phyloP scores from a whole-genome alignment of 2,797 vertebrate species.

The Oryzias sinensis region DNA sequence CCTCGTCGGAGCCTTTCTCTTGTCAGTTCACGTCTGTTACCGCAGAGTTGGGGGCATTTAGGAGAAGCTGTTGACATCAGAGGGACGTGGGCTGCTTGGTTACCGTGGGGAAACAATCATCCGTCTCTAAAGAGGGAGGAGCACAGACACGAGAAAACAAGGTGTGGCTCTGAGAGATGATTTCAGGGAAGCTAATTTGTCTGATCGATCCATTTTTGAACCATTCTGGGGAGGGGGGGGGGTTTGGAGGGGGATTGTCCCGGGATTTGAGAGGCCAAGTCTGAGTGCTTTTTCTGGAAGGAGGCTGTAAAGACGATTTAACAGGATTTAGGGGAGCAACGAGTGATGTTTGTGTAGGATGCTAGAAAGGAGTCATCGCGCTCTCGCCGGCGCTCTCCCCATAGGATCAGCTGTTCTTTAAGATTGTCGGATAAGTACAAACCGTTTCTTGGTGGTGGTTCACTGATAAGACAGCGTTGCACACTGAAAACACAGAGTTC shows the following conservation, averaged over 20 bases:
- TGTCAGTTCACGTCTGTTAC: conserved; percentile 70
- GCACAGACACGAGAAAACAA: conserved; percentile 42
- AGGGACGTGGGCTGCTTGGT: conserved; percentile 44
- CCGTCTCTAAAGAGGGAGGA: conserved; percentile 28
- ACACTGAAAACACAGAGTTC: no score
- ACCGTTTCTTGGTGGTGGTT: background rate
- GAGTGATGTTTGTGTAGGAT: conserved; percentile 55
- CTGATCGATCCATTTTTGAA: conserved; percentile 31
- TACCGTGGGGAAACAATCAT: conserved; percentile 55
- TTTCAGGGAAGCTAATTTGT: conserved; percentile 38
- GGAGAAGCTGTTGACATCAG: conserved; percentile 48
- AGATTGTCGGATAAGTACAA: background rate
- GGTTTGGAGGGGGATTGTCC: conserved; percentile 15
- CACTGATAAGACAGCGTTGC: no score
- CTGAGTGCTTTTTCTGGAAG: conserved; percentile 31
- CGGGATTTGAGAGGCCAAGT: conserved; percentile 21
- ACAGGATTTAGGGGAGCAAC: conserved; percentile 33
- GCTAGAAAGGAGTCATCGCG: conserved; percentile 42
- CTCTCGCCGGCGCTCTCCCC: conserved; percentile 23
- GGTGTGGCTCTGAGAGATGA: conserved; percentile 46
- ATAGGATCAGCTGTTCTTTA: conserved; percentile 5
- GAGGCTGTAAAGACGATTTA: conserved; percentile 35
- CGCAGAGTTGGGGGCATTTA: conserved; percentile 54
- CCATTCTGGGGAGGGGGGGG: conserved; percentile 19
- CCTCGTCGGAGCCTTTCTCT: conserved; percentile 55